A percentile compares a stretch with the other conserved stretches of the same genome.
Conservation (phyloP, 2,888 invertebrate species). For the Rambutsinella grinnellia region DNA sequence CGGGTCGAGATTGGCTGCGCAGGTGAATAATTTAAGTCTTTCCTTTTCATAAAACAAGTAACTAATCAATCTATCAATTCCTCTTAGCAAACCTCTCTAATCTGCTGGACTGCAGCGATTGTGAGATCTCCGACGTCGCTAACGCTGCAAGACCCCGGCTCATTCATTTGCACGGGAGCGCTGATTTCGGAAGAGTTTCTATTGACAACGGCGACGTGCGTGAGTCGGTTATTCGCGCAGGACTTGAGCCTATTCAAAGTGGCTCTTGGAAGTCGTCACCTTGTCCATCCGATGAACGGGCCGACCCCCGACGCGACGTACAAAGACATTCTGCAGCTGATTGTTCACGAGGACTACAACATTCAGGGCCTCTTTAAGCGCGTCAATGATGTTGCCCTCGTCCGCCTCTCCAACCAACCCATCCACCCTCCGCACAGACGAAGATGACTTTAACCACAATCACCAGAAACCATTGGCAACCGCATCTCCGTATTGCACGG, state of each 20-base stretch:
- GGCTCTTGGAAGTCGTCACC: conserved; percentile 46
- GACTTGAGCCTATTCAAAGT: conserved; percentile 61
- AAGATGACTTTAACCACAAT: conserved; percentile 22
- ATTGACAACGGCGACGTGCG: conserved; percentile 63
- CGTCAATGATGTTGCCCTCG: conserved; percentile 62
- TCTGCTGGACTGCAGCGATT: conserved; percentile 64
- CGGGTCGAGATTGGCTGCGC: conserved; percentile 35
- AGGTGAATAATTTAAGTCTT: no score
- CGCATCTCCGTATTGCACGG: conserved; percentile 41
- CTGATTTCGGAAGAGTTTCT: conserved; percentile 41
- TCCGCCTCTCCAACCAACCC: no score
- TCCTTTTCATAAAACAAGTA: neutral
- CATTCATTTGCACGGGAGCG: conserved; percentile 62
- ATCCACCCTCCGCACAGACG: conserved; percentile 34
- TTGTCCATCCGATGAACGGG: conserved; percentile 54
- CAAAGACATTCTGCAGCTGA: conserved; percentile 55
- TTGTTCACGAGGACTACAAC: conserved; percentile 62
- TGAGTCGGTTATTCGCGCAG: conserved; percentile 58
- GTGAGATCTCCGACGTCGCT: conserved; percentile 50
- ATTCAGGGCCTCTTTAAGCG: conserved; percentile 55
- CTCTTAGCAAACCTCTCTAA: conserved; percentile 33
- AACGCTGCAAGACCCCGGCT: conserved; percentile 58
- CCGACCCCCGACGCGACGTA: conserved; percentile 59
- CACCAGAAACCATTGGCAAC: conserved; percentile 1
- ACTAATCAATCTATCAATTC: neutral